A percentile compares a stretch with the other conserved stretches of the same genome.
Conservation (phyloP, 2,888 invertebrate species). For the Galerucella pusilla region DNA sequence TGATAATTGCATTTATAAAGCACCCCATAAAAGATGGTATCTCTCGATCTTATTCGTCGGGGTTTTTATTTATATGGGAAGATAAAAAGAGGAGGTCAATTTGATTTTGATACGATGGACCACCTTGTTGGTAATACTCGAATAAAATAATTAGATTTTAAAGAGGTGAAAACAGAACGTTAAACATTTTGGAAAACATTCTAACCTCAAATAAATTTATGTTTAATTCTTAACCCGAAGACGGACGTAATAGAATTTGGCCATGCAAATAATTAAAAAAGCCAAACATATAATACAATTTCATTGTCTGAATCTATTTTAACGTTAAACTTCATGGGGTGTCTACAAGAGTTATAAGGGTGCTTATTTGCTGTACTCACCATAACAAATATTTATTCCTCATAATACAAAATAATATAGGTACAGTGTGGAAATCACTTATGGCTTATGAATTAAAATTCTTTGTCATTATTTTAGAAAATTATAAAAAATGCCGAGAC, state of each 20-base stretch:
- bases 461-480: too few relatives aligned
- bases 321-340: neutral
- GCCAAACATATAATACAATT: conserved; percentile 2
- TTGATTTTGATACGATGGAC: conserved; percentile 25
- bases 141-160: neutral
- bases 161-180: too few relatives aligned
- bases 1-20: conserved; percentile 24
- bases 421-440: too few relatives aligned
- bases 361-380: neutral
- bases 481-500: too few relatives aligned
- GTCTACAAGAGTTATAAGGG: neutral
- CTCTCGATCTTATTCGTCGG: conserved; percentile 23
- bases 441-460: too few relatives aligned
- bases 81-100: conserved; percentile 26
- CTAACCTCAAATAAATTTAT: too few relatives aligned
- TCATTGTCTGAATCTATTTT: neutral
- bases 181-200: too few relatives aligned
- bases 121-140: conserved; percentile 11
- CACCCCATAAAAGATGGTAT: conserved; percentile 34
- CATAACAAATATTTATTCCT: neutral
- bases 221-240: neutral
- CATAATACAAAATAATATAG: too few relatives aligned
- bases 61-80: conserved; percentile 33
- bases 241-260: neutral
- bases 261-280: conserved; percentile 15